phyloP scores from a whole-genome alignment of 2,113 vertebrate genomes.

The Tragelaphus strepsiceros region DNA sequence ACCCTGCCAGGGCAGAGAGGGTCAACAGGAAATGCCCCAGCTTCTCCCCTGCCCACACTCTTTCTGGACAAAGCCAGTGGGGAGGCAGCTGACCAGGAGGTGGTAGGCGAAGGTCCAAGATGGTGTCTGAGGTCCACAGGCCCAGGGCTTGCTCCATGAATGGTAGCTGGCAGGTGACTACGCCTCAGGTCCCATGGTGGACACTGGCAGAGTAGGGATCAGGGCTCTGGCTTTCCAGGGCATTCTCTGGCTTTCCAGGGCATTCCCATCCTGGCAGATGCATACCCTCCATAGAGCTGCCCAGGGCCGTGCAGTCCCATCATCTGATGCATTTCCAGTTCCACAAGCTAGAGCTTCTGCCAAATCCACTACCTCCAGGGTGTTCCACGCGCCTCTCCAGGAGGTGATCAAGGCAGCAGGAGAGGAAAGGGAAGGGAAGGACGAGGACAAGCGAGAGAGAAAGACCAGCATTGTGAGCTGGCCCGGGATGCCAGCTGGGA shows the following conservation, averaged over 20 bases:
- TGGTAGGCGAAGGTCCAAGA: neutral
- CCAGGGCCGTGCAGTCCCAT: neutral
- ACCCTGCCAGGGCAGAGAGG: neutral
- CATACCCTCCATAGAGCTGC: neutral
- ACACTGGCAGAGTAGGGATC: neutral
- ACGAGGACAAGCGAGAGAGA: neutral
- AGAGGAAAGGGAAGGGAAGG: neutral
- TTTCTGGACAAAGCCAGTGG: neutral
- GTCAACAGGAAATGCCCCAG: neutral
- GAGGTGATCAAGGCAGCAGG: too few species aligned
- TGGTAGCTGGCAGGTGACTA: neutral
- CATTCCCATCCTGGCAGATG: neutral
- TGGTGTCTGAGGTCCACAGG: neutral
- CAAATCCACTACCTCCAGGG: neutral
- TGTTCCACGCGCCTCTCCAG: neutral
- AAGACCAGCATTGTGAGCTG: neutral
- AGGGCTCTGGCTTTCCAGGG: neutral
- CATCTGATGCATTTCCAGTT: too few species aligned
- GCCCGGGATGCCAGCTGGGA: slow-evolving; percentile 60
- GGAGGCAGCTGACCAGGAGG: neutral
- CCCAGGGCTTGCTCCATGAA: neutral
- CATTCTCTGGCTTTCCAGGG: neutral
- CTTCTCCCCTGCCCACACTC: neutral
- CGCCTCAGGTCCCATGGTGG: neutral
- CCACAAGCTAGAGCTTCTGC: neutral